Percentiles rank a stretch among this genome's conserved stretches.
phyloP scores from a whole-genome alignment of 1,140 invertebrate species.

The Heliconius hewitsoni region DNA sequence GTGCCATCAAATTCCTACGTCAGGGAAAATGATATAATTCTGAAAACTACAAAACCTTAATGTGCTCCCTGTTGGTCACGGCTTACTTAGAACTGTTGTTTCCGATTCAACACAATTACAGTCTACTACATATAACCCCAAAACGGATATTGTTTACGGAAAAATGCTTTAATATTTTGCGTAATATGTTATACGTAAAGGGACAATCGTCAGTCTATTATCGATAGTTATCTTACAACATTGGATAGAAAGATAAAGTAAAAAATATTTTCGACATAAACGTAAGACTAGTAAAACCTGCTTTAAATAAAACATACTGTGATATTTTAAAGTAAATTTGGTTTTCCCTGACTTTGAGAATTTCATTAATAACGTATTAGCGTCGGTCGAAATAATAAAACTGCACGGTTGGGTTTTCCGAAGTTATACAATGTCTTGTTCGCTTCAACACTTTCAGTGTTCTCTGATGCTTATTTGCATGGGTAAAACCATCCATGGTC shows the following conservation, averaged over 20 bases:
- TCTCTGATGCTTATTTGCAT: constrained; percentile 49
- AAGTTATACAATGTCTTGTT: constrained; percentile 47
- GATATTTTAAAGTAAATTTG: constrained; percentile 28
- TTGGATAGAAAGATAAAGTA: neutral
- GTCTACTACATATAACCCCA: neutral
- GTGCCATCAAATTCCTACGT: constrained; percentile 31
- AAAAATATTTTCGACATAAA: neutral
- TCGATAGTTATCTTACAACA: neutral
- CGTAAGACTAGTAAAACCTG: constrained; percentile 2
- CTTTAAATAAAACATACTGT: neutral
- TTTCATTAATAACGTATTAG: constrained; percentile 55
- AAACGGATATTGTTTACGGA: constrained; percentile 25
- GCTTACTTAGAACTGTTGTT: constrained; percentile 15
- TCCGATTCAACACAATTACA: constrained; percentile 12
- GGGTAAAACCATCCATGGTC: constrained; percentile 52
- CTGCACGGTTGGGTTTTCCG: constrained; percentile 52
- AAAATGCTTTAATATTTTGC: neutral
- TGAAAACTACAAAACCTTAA: constrained; percentile 13
- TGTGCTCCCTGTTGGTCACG: constrained; percentile 10
- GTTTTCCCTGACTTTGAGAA: constrained; percentile 46
- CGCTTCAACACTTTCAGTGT: constrained; percentile 44
- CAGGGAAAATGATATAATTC: constrained; percentile 29
- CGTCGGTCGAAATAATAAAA: constrained; percentile 31
- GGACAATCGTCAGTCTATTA: neutral
- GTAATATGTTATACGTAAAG: too few species aligned